A percentile compares a stretch with the other conserved stretches of the same genome.
Evolutionary conservation across 2,797 vertebrate species (phyloP).

Genomic region (Okamejei kenojei): DNA sequence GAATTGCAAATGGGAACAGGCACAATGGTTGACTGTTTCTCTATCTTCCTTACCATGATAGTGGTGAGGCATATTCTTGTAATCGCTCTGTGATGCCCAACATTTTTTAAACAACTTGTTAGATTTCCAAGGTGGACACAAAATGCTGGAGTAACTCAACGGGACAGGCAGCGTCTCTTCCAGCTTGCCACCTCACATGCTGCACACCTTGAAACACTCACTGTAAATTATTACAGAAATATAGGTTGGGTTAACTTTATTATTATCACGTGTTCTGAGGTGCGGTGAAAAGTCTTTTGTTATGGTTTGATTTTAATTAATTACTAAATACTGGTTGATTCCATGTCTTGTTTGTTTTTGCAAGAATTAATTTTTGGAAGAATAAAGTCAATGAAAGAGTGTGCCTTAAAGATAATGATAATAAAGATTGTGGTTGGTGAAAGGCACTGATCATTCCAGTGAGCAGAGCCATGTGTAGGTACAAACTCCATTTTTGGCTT

Average conservation of each 20-base stretch:
- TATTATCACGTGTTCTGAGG: no score
- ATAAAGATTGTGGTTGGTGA: background rate
- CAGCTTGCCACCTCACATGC: background rate
- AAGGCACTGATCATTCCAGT: background rate
- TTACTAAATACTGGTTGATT: background rate
- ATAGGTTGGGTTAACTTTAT: background rate
- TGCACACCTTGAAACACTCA: background rate
- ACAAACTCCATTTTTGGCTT: background rate
- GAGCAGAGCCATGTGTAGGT: background rate
- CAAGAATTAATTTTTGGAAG: background rate
- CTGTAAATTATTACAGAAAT: background rate
- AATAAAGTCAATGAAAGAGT: background rate
- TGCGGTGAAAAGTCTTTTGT: no score
- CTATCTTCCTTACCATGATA: background rate
- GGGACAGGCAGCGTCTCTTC: no score
- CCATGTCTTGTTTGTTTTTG: background rate
- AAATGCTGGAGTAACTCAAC: no score
- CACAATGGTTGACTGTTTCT: background rate
- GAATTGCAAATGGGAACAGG: background rate
- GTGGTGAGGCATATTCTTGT: background rate
- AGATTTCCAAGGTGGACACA: no score
- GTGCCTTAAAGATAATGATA: background rate
- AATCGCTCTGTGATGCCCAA: background rate
- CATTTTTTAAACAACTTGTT: background rate
- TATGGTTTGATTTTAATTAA: background rate